Evolutionary conservation across 2,888 invertebrate genomes (phyloP).

Genomic region (Nemurella pictetii): DNA sequence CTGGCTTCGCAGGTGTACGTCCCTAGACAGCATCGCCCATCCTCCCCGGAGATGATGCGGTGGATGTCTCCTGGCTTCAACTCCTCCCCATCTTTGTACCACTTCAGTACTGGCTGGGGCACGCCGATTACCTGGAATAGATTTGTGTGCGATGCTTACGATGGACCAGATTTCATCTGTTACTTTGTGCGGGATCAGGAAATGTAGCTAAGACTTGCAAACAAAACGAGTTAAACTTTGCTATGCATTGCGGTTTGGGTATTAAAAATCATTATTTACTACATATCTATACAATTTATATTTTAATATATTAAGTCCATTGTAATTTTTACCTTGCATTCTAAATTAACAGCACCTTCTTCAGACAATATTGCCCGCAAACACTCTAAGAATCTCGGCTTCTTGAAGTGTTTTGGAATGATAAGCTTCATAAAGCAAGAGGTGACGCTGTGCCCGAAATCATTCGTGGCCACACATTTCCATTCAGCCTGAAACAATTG

Average conservation of each 20-base stretch:
- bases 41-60: constrained; percentile 85
- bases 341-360: constrained; percentile 87
- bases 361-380: constrained; percentile 83
- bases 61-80: constrained; percentile 90
- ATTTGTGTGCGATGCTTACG: no score
- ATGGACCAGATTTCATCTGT: no score
- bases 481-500: constrained; percentile 68
- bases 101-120: constrained; percentile 85
- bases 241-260: no score
- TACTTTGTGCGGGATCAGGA: no score
- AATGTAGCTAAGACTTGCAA: no score
- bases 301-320: no score
- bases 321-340: constrained; percentile 77
- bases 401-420: constrained; percentile 87
- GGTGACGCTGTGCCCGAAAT: constrained; percentile 86
- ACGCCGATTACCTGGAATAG: constrained; percentile 73
- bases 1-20: constrained; percentile 89
- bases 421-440: constrained; percentile 82
- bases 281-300: no score
- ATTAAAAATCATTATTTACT: no score
- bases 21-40: constrained; percentile 86
- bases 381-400: constrained; percentile 83
- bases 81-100: constrained; percentile 91
- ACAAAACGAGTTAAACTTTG: no score
- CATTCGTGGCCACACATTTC: constrained; percentile 88